A percentile compares a stretch with the other conserved stretches of the same genome.
phyloP scores from a whole-genome alignment of 2,888 invertebrate genomes.

The Brachypalpus laphriformis region DNA sequence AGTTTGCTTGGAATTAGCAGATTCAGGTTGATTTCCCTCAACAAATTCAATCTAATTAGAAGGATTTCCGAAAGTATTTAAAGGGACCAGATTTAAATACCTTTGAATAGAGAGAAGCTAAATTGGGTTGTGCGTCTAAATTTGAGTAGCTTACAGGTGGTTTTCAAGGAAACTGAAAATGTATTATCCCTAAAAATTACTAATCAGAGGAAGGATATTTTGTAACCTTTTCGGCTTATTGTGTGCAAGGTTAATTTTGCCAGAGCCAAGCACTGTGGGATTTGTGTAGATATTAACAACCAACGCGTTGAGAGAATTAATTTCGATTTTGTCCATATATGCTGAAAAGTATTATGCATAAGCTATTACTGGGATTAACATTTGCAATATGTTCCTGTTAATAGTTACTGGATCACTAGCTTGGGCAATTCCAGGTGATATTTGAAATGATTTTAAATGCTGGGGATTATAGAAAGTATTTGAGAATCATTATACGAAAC shows the following conservation, averaged over 20 bases:
- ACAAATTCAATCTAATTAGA: slow-evolving; percentile 26
- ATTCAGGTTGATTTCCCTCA: background rate
- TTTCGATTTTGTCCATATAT: background rate
- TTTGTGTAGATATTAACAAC: background rate
- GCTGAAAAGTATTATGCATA: background rate
- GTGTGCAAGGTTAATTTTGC: background rate
- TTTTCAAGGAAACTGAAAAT: background rate
- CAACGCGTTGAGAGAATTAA: background rate
- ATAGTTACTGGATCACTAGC: too few species aligned
- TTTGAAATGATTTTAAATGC: too few species aligned
- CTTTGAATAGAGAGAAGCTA: background rate
- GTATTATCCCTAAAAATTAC: background rate
- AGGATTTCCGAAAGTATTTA: background rate
- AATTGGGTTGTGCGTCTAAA: background rate
- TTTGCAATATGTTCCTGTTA: background rate
- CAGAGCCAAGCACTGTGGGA: background rate
- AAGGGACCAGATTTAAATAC: background rate
- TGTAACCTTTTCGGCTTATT: background rate
- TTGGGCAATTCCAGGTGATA: too few species aligned
- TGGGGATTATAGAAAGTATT: too few species aligned
- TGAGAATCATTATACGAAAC: too few species aligned
- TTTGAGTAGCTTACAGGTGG: background rate
- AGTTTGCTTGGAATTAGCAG: background rate
- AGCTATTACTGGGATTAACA: background rate
- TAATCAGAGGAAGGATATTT: slow-evolving; percentile 3